Conservation (phyloP, 2,797 vertebrate species). For the Danio kyathit region DNA sequence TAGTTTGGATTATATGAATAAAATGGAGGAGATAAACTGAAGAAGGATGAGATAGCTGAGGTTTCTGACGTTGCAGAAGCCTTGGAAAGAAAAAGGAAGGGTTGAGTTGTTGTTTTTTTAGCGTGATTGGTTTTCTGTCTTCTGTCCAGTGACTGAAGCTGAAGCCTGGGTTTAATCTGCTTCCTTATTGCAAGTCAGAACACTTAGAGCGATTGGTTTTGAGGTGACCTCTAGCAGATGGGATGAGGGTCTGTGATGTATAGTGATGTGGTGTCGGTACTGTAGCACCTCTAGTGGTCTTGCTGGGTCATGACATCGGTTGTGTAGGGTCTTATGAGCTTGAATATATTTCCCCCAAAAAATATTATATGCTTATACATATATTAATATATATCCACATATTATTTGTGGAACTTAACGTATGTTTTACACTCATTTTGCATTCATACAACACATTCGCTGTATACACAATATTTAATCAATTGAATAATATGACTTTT, state of each 20-base stretch:
- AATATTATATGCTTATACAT: too few species aligned
- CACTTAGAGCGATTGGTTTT: slow-evolving; percentile 81
- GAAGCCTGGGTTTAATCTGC: slow-evolving; percentile 70
- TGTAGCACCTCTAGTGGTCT: slow-evolving; percentile 33
- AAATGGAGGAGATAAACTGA: not conserved
- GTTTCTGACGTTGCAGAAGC: slow-evolving; percentile 32
- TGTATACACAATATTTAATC: too few species aligned
- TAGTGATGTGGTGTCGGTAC: not conserved
- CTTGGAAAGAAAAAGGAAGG: slow-evolving; percentile 5
- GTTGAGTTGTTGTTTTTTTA: not conserved
- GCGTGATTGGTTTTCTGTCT: slow-evolving; percentile 72
- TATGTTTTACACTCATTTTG: too few species aligned
- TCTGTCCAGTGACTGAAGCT: slow-evolving; percentile 61
- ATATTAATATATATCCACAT: too few species aligned
- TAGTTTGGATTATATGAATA: slow-evolving; percentile 14
- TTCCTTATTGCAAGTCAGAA: slow-evolving; percentile 73
- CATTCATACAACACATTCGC: too few species aligned
- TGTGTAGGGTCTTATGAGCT: too few species aligned
- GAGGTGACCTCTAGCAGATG: slow-evolving; percentile 72
- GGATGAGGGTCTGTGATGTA: not conserved
- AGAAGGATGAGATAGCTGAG: not conserved
- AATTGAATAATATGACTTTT: too few species aligned
- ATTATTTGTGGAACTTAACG: too few species aligned
- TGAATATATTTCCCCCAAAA: too few species aligned
- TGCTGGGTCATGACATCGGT: slow-evolving; percentile 37